A percentile compares a stretch with the other conserved stretches of the same genome.
Evolutionary conservation across 2,888 invertebrate species (phyloP).

Genomic region (Ametastegia equiseti): DNA sequence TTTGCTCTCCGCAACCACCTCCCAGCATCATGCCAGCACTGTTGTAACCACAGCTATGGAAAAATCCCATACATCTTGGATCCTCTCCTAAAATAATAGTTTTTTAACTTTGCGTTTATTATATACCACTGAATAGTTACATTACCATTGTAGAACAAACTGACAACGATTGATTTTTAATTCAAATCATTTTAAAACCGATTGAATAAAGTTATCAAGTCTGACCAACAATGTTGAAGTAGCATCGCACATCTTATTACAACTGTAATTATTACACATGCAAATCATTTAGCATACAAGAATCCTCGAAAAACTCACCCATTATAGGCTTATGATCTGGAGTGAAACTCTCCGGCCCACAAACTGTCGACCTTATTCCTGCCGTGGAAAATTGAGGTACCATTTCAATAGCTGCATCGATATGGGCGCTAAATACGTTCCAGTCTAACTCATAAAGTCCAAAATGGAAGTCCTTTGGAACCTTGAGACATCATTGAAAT

Average conservation of each 20-base stretch:
- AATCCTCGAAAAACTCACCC: slow-evolving; percentile 76
- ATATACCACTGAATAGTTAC: not conserved
- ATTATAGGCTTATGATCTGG: slow-evolving; percentile 93
- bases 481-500: slow-evolving; percentile 72
- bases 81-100: slow-evolving; percentile 70
- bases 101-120: not conserved
- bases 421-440: slow-evolving; percentile 88
- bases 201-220: not conserved
- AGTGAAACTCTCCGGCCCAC: slow-evolving; percentile 95
- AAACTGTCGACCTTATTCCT: slow-evolving; percentile 91
- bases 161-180: slow-evolving; percentile 23
- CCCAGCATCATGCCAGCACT: slow-evolving; percentile 96
- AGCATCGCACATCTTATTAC: not conserved
- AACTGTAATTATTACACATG: not conserved
- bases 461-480: slow-evolving; percentile 88
- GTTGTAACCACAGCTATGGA: slow-evolving; percentile 93
- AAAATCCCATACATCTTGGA: slow-evolving; percentile 81
- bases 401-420: slow-evolving; percentile 84
- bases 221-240: not conserved
- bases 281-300: not conserved
- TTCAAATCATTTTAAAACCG: not conserved
- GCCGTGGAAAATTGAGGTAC: slow-evolving; percentile 86
- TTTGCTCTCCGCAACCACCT: slow-evolving; percentile 90
- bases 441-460: slow-evolving; percentile 92
- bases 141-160: not conserved